Evolutionary conservation across 1,140 invertebrate genomes (phyloP).

Genomic region (Lutraria rhynchaena): DNA sequence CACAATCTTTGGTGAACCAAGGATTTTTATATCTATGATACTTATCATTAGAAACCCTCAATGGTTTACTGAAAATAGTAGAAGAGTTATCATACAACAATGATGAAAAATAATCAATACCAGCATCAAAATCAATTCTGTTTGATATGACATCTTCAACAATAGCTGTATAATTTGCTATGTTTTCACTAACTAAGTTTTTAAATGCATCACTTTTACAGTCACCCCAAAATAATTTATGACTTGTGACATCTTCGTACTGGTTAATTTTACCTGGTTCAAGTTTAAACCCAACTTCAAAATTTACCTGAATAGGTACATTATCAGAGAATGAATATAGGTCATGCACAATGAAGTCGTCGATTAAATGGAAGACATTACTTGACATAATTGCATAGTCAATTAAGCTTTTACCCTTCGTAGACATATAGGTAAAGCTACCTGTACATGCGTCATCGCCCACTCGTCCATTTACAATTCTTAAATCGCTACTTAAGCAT

Average conservation of each 20-base stretch:
- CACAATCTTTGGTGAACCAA: not conserved
- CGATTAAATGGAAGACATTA: not conserved
- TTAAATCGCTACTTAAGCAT: not conserved
- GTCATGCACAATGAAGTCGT: constrained; percentile 18
- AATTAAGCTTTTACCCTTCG: constrained; percentile 9
- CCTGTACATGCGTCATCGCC: constrained; percentile 9
- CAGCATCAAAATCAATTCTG: not conserved
- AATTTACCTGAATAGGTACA: constrained; percentile 2
- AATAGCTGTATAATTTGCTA: not conserved
- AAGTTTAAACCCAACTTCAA: not conserved
- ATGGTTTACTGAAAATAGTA: not conserved
- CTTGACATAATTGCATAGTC: not conserved
- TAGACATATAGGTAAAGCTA: not conserved
- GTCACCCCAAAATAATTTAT: not conserved
- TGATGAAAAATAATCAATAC: not conserved
- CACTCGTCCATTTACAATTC: constrained; percentile 20
- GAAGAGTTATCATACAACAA: not conserved
- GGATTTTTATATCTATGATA: not conserved
- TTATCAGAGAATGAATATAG: not conserved
- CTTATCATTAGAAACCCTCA: not conserved
- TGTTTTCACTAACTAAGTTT: not conserved
- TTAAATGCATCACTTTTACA: not conserved
- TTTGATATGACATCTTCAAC: not conserved
- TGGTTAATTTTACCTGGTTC: not conserved
- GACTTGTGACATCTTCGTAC: not conserved